Base-by-base conservation (phyloP, 2,113 vertebrate genomes). In the Otocyon megalotis region DNA sequence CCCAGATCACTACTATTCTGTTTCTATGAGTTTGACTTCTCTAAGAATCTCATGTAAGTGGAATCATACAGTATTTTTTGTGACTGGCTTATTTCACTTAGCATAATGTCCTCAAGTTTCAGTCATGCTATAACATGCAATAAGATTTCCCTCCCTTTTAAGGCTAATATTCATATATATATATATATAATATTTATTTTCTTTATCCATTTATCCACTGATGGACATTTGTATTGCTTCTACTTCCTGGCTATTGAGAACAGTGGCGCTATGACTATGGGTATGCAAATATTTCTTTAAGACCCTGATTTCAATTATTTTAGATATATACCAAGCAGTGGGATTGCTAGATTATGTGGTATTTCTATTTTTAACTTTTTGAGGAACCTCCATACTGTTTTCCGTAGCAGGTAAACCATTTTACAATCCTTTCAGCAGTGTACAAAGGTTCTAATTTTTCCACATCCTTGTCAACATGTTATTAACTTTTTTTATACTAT, bases 31-130 rank as follows among this genome's bases (percentile, higher is more conserved):
- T 81, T 43, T 26, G 13, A 86, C 19, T 90, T 22, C 35, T 67
- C 30, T 71, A 86, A 48, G 58, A 53, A 80, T 54, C 54, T 92
- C 56, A 54, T n/a, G 16, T 80, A 30, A 71, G 19, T 53, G 19
- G 63, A 80, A 72, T 80, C 32, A 86, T n/a, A 92, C 8, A 92
- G n/a, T 80, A 80, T 79, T 79, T 92, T 92, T 95, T 95, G 43
- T 86, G 72, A 86, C 32, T 92, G 28, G 20, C 8, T 53, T 92
- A 53, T 69, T 92, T 95, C 54, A 80, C 32, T 86, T 71, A 80
- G 69, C 32, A 95, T 79, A 86, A 72, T 37, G 43, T 72, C 82
- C 32, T 81, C 76, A 72, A 62, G 54, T 37, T 88, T 69, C 76
- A 95, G 37, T 50, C 81, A 86, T 92, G 26, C n/a, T 71, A 32